Base-by-base conservation (phyloP, 2,888 invertebrate genomes). In the Thecophora atra region DNA sequence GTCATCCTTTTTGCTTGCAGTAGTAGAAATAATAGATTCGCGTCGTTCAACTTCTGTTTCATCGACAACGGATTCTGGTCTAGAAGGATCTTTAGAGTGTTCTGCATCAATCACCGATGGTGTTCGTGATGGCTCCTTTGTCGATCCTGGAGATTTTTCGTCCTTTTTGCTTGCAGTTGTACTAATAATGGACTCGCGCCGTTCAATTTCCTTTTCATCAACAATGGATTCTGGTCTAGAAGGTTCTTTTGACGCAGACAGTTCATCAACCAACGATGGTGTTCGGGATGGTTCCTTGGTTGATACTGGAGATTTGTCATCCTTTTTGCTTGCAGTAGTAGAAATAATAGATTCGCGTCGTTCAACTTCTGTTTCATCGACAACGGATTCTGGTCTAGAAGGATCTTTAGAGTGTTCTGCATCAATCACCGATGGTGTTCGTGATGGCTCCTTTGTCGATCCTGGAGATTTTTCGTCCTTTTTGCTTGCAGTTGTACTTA, bases 61-160 rank as follows among this genome's bases (percentile, higher is more conserved):
- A 54, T 66, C 75, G 60, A 56, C 75, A 26, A 76, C 71, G 6
- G 79, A 80, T 63, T 70, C 75, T 58, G 74, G 74, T 1, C 75
- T 70, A 0, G 79, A 78, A 4, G 70, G 51, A 47, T 78, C 77
- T 13, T 78, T 78, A 15, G 77, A 76, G 19, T 69, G 52, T 15
- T 54, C 8, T 28, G 70, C 37, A 3, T 76, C 77, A 1, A 73
- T 3, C 19, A 64, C 47, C 24, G 64, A 64, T 42, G 64, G 64
- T 8, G 56, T 56, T n/a, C 74, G 24, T 19, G 74, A 73, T 4
- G 56, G n/a, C 21, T 72, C 68, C 19, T 73, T 73, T 13, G 15
- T 44, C 8, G 8, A 1, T 2, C 74, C 74, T 15, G 72, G 47
- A 3, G 75, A 75, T 42, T 62, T 60, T 8, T 72, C 70, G 54